These are phyloP conservation scores for Daphoenositta chrysoptera DNA, from an alignment of 2,113 vertebrate species.

Conservation along the genomic window DNA sequence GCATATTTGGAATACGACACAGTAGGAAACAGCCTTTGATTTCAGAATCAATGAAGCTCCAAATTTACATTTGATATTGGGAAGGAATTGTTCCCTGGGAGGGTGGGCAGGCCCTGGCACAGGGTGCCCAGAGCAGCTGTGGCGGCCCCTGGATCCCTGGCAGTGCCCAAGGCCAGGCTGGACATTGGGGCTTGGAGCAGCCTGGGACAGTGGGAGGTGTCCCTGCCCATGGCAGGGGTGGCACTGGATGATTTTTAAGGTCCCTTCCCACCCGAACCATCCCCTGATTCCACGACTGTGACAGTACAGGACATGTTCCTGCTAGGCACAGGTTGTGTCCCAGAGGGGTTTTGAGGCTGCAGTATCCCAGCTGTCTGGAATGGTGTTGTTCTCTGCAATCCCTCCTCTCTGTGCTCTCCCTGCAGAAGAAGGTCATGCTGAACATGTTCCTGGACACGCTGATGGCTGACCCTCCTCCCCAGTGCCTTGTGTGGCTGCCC, in stretches of 20 bases:
- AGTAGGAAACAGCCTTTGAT: neutral
- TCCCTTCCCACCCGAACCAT: neutral
- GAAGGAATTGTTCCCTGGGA: neutral
- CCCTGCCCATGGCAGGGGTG: neutral
- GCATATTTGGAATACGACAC: neutral
- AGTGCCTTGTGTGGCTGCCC: conserved; percentile 98
- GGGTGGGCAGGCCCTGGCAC: neutral
- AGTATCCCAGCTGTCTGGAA: no score
- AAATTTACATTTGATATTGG: neutral
- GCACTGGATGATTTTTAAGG: fast-evolving
- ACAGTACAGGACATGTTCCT: neutral
- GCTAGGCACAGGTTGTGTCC: neutral
- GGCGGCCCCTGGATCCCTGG: neutral
- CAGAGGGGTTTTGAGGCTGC: neutral
- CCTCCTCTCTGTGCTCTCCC: conserved; percentile 21
- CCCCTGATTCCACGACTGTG: fast-evolving
- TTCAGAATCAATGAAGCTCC: neutral
- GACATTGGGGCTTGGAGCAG: neutral
- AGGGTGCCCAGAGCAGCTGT: neutral
- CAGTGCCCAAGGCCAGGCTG: neutral
- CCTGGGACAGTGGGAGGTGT: neutral
- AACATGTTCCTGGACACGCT: conserved; percentile 94
- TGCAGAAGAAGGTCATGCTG: conserved; percentile 91
- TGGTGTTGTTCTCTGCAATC: fast-evolving
- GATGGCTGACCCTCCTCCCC: conserved; percentile 96